A percentile compares a stretch with the other conserved stretches of the same genome.
Evolutionary conservation across 2,888 invertebrate species (phyloP).

Genomic region (Phania funesta): DNA sequence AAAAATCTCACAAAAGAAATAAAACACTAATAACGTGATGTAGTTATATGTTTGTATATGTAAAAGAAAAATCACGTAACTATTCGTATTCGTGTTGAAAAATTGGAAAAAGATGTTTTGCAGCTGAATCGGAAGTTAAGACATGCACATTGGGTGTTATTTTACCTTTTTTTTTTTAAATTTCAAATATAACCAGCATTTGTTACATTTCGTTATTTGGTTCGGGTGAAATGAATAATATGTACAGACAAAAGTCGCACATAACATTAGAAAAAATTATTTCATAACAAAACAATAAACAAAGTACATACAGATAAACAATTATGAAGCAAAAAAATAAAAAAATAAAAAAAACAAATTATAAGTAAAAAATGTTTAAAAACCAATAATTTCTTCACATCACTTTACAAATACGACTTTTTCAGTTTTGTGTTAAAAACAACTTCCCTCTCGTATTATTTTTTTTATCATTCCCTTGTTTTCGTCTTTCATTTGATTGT

Average conservation of each 20-base stretch:
- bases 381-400: neutral
- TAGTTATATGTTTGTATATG: too few species aligned
- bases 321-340: neutral
- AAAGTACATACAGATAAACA: neutral
- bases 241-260: neutral
- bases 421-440: neutral
- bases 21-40: too few species aligned
- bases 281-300: neutral
- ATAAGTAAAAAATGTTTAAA: neutral
- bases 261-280: neutral
- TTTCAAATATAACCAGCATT: constrained; percentile 16
- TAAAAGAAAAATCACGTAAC: too few species aligned
- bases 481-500: constrained; percentile 29
- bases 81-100: too few species aligned
- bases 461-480: constrained; percentile 4
- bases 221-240: neutral
- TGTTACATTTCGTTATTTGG: neutral
- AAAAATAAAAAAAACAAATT: neutral
- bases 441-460: neutral
- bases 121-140: neutral
- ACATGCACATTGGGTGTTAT: neutral
- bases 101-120: neutral
- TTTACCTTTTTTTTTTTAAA: neutral
- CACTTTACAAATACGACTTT: neutral
- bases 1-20: too few species aligned